These are phyloP conservation scores for Drosophila navojoa DNA, from an alignment of 1,140 invertebrate genomes.

Conservation along the genomic window DNA sequence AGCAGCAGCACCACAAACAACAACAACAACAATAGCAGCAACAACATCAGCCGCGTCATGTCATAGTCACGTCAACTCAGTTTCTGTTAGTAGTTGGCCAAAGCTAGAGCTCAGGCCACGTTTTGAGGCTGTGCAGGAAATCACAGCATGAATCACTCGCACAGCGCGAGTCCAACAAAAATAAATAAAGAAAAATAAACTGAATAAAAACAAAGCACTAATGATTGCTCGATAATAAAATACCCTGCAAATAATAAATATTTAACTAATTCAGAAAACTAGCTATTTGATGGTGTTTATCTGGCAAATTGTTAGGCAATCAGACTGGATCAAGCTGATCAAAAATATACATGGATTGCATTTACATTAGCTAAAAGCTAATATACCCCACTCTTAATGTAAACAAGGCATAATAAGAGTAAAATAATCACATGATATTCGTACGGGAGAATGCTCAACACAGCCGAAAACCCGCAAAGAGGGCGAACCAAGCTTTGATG, in stretches of 20 bases:
- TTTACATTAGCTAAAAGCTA: no score
- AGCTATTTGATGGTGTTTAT: no score
- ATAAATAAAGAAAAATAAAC: slow-evolving; percentile 42
- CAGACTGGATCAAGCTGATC: no score
- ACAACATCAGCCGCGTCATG: slow-evolving; percentile 67
- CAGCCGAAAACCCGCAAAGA: slow-evolving; percentile 25
- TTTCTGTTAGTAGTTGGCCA: slow-evolving; percentile 59
- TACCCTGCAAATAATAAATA: neutral
- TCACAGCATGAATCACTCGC: slow-evolving; percentile 79
- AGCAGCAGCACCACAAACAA: slow-evolving; percentile 41
- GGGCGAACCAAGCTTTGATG: slow-evolving; percentile 46
- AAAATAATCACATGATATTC: slow-evolving; percentile 75
- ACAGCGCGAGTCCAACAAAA: slow-evolving; percentile 47
- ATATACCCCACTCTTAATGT: neutral
- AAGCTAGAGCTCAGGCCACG: slow-evolving; percentile 55
- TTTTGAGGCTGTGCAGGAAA: slow-evolving; percentile 69
- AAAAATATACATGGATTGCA: no score
- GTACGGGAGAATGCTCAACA: slow-evolving; percentile 37
- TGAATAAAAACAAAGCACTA: slow-evolving; percentile 25
- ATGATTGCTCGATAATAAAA: slow-evolving; percentile 19
- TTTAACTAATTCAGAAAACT: no score
- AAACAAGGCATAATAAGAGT: slow-evolving; percentile 29
- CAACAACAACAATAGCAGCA: slow-evolving; percentile 12
- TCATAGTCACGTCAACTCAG: slow-evolving; percentile 80
- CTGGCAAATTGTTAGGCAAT: no score